Conservation (phyloP, 2,113 vertebrate species). For the Chloropsis cyanopogon region DNA sequence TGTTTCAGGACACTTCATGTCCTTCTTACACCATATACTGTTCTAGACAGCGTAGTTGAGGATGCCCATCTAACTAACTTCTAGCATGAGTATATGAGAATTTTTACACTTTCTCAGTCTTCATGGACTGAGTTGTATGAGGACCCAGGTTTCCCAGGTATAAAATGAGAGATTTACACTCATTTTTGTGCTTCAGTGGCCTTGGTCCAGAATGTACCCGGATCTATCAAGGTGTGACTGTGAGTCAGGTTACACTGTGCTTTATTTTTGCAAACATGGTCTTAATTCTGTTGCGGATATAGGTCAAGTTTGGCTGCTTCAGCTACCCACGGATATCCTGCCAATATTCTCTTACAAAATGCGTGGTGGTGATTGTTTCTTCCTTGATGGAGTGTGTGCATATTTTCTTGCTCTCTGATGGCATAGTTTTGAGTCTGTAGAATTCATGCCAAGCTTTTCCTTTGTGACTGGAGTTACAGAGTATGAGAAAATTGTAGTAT, state of each 20-base stretch:
- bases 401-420: background rate
- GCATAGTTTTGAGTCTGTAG: background rate
- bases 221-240: background rate
- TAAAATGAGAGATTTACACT: background rate
- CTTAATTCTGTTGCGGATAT: background rate
- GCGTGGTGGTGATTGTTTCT: background rate
- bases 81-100: background rate
- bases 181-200: background rate
- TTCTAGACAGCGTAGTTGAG: background rate
- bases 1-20: background rate
- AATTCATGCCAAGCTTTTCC: background rate
- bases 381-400: background rate
- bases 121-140: background rate
- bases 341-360: background rate
- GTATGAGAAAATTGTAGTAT: background rate
- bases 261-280: background rate
- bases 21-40: background rate
- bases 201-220: background rate
- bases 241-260: background rate
- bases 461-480: background rate
- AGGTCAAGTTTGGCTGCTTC: background rate
- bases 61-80: background rate
- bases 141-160: background rate
- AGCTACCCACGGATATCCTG: rapidly evolving
- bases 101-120: background rate